Base-by-base conservation (phyloP, 2,888 invertebrate species). In the Salticus scenicus region DNA sequence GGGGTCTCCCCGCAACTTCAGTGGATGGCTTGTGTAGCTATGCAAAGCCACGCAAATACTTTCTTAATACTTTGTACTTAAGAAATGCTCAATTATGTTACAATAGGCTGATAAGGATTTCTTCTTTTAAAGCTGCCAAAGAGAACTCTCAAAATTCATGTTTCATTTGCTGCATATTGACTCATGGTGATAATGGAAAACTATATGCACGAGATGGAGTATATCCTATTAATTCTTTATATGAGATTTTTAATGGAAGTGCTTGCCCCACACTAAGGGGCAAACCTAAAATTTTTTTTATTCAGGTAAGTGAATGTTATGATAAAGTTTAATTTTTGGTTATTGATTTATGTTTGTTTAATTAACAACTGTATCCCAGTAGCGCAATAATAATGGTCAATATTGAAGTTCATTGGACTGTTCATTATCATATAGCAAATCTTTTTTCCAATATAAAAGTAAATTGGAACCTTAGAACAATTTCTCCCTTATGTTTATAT, bases 111-210 rank as follows among this genome's bases (percentile, higher is more conserved):
- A 17, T 67, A 66, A 14, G n/a, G 66, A 30, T 17, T 17, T 67
- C n/a, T n/a, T n/a, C 7, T 67, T 24, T 90, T 89, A 33, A 90
- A 94, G 96, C 94, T 88, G 93, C 96, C n/a, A 93, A 93, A 80
- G 93, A 93, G 91, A 95, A 98, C 91, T 92, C 93, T 0, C 93
- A 96, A 71, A 93, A 94, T 89, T 98, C 98, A 91, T 97, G 97
- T 90, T 92, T 98, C 88, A 91, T 95, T 0, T 93, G 97, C 89
- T 94, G 95, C 51, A 95, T 98, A 69, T 92, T 98, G 88, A 95
- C 96, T 77, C 98, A 98, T 90, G 98, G 98, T 37, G 97, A 98
- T 91, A 92, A 95, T 89, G 97, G 96, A 1, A 93, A 95, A 90
- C 92, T 98, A 76, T 98, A 96, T 91, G 96, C 97, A 42, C 95